These are phyloP conservation scores for Pomatorhinus ruficollis DNA, from an alignment of 2,113 vertebrate genomes.

Conservation along the genomic window DNA sequence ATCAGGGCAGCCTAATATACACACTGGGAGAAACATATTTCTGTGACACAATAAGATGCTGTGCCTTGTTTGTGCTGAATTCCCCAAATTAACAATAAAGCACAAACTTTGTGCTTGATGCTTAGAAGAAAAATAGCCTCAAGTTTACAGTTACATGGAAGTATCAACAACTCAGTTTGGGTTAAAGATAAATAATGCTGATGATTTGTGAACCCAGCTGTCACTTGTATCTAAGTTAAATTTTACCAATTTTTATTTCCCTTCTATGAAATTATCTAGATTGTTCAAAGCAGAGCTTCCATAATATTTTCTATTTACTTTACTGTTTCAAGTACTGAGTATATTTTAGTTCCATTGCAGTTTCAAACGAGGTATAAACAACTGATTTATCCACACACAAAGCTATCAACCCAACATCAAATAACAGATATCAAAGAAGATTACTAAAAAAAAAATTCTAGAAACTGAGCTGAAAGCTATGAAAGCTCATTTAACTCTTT, in stretches of 20 bases:
- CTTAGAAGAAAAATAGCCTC: conserved; percentile 7
- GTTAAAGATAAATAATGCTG: neutral
- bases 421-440: neutral
- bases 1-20: neutral
- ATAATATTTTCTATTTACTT: neutral
- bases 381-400: neutral
- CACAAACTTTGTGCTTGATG: neutral
- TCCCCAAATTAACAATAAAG: neutral
- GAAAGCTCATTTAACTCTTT: neutral
- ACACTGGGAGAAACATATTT: neutral
- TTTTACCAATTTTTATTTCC: neutral
- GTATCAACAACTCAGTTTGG: neutral
- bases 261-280: neutral
- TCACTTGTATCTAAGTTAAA: neutral
- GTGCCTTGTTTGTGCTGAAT: conserved; percentile 16
- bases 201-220: neutral
- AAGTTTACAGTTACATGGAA: neutral
- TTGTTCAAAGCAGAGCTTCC: neutral
- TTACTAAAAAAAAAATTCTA: neutral
- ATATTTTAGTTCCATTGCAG: neutral
- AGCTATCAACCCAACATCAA: neutral
- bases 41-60: neutral
- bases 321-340: neutral
- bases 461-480: neutral
- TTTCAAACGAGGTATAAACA: conserved; percentile 6